A percentile compares a stretch with the other conserved stretches of the same genome.
phyloP scores from a whole-genome alignment of 2,888 invertebrate species.

The Plutella xylostella region DNA sequence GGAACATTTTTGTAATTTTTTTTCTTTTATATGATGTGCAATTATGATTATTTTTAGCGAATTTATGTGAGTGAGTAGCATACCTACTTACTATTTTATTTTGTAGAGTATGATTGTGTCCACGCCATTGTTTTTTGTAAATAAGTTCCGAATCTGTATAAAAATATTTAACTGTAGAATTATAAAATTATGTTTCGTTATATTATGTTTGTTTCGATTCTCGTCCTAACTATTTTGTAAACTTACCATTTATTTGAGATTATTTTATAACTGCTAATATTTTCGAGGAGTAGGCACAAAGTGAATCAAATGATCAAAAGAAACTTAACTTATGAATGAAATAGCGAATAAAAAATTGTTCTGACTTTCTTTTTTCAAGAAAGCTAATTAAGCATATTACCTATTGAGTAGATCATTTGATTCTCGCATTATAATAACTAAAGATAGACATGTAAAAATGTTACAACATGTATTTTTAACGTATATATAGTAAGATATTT shows the following conservation, averaged over 20 bases:
- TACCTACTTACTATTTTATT: slow-evolving; percentile 1
- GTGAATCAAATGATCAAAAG: slow-evolving; percentile 15
- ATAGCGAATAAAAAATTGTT: slow-evolving; percentile 5
- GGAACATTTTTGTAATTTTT: slow-evolving; percentile 48
- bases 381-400: slow-evolving; percentile 10
- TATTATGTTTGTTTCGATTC: slow-evolving; percentile 8
- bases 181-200: slow-evolving; percentile 8
- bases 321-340: slow-evolving; percentile 2
- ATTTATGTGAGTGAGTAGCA: slow-evolving; percentile 36
- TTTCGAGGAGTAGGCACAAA: slow-evolving; percentile 9
- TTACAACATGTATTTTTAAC: slow-evolving; percentile 70
- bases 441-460: slow-evolving; percentile 69
- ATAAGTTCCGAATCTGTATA: slow-evolving; percentile 46
- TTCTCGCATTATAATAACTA: slow-evolving; percentile 39
- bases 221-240: slow-evolving; percentile 17
- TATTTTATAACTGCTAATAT: slow-evolving; percentile 10
- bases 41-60: slow-evolving; percentile 53
- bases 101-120: slow-evolving; percentile 38
- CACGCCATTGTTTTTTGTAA: slow-evolving; percentile 48
- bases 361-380: slow-evolving; percentile 5
- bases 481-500: slow-evolving; percentile 70
- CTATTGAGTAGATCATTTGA: slow-evolving; percentile 39
- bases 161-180: slow-evolving; percentile 24
- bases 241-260: slow-evolving; percentile 15
- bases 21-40: slow-evolving; percentile 52